Conservation (phyloP, 2,113 vertebrate species). For the Cyprinodon tularosa region DNA sequence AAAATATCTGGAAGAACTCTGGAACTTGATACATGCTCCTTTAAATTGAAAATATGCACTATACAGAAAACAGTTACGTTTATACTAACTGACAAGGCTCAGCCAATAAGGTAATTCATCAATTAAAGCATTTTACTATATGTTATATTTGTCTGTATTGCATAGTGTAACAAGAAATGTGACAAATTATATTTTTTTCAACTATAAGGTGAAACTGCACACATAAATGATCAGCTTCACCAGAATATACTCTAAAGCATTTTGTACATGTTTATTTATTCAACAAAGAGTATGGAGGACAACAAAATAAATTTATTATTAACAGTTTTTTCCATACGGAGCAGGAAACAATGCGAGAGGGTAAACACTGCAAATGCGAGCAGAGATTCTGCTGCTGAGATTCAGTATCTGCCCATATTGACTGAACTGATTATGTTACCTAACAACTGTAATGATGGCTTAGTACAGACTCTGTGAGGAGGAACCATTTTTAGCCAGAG, state of each 20-base stretch:
- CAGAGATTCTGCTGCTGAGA: conserved; percentile 22
- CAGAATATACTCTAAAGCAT: not conserved
- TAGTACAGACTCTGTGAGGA: not conserved
- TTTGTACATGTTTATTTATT: conserved; percentile 3
- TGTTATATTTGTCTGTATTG: not conserved
- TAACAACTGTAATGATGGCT: conserved; percentile 36
- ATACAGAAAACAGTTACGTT: not conserved
- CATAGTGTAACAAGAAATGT: not conserved
- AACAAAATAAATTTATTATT: conserved; percentile 36
- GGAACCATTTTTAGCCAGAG: conserved; percentile 11
- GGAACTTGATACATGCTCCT: too few relatives aligned
- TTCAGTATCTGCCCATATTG: conserved; percentile 37
- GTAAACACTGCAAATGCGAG: conserved; percentile 38
- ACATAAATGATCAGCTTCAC: not conserved
- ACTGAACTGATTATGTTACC: conserved; percentile 39
- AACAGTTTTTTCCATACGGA: conserved; percentile 27
- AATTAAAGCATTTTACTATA: not conserved
- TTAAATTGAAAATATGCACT: not conserved
- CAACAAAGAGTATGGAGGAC: conserved; percentile 13
- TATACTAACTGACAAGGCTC: not conserved
- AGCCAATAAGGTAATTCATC: not conserved
- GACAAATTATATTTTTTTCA: too few relatives aligned
- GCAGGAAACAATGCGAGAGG: conserved; percentile 29
- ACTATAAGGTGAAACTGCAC: not conserved
- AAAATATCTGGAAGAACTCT: too few relatives aligned